phyloP scores from a whole-genome alignment of 2,797 vertebrate species.

The Hippopotamyrus pictus region DNA sequence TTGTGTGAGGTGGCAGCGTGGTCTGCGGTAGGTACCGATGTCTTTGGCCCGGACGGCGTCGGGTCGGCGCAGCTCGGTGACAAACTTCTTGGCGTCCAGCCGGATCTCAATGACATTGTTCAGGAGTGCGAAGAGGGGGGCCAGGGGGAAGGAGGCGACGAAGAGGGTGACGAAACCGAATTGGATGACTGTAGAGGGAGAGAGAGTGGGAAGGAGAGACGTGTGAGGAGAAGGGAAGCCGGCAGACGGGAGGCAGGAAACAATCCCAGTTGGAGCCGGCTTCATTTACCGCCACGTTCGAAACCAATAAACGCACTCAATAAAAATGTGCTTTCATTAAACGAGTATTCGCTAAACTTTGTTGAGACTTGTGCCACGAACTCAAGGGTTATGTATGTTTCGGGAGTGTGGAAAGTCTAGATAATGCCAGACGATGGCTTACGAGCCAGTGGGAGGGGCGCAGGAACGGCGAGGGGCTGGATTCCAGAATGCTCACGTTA shows the following conservation, averaged over 20 bases:
- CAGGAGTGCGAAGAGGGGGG: slow-evolving; percentile 88
- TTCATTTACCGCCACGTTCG: neutral
- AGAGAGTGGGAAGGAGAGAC: neutral
- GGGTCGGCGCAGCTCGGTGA: slow-evolving; percentile 84
- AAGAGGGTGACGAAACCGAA: slow-evolving; percentile 97
- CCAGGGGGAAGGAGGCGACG: slow-evolving; percentile 93
- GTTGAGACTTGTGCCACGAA: neutral
- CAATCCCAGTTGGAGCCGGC: neutral
- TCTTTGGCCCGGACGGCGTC: slow-evolving; percentile 85
- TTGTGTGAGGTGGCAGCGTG: neutral
- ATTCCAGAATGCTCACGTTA: neutral
- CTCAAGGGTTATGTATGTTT: neutral
- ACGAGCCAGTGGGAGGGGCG: neutral
- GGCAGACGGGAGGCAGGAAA: neutral
- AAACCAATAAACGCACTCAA: slow-evolving; percentile 4
- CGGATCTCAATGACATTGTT: slow-evolving; percentile 96
- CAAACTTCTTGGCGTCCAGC: slow-evolving; percentile 94
- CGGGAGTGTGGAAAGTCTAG: neutral
- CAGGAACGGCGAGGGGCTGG: neutral
- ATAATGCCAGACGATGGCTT: neutral
- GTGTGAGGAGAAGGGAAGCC: slow-evolving; percentile 5
- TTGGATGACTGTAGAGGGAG: slow-evolving; percentile 77
- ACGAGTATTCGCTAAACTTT: neutral
- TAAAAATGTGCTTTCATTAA: neutral
- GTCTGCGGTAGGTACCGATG: slow-evolving; percentile 68